Conservation (phyloP, 2,797 vertebrate genomes). For the Oryzias dopingdopingensis region DNA sequence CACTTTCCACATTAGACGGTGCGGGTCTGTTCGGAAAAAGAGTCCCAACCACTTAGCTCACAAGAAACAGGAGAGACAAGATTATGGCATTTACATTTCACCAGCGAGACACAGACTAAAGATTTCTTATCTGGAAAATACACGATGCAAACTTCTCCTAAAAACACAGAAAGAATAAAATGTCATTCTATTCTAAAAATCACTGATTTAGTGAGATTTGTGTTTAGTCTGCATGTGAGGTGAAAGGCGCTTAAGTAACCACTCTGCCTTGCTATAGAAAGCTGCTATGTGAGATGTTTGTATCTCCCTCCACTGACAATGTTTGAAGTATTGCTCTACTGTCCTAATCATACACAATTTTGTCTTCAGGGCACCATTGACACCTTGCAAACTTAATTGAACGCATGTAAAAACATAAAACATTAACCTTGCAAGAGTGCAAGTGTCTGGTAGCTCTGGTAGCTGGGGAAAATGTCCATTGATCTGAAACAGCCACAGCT, state of each 20-base stretch:
- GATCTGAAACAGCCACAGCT: constrained; percentile 26
- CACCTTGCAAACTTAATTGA: constrained; percentile 25
- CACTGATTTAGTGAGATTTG: constrained; percentile 33
- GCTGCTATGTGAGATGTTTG: constrained; percentile 11
- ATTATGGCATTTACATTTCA: constrained; percentile 36
- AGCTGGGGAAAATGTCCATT: constrained; percentile 33
- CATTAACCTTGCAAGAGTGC: constrained; percentile 44
- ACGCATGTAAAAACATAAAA: constrained; percentile 32
- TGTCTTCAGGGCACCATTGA: constrained; percentile 8
- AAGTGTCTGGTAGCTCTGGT: constrained; percentile 70
- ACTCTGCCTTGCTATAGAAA: constrained; percentile 44
- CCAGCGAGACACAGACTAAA: constrained; percentile 25
- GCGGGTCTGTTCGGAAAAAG: constrained; percentile 59
- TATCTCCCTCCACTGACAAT: too few species aligned
- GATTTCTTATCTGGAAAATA: constrained; percentile 30
- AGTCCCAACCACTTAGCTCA: constrained; percentile 64
- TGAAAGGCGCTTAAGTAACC: constrained; percentile 56
- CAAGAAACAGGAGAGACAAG: constrained; percentile 39
- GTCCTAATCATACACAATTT: too few species aligned
- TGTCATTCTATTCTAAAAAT: constrained; percentile 44
- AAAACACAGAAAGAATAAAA: constrained; percentile 38
- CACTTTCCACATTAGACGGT: constrained; percentile 69
- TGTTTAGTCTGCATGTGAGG: constrained; percentile 48
- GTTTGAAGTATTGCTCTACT: too few species aligned
- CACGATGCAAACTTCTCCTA: constrained; percentile 25